These are phyloP conservation scores for Nothocercus nigrocapillus DNA, from an alignment of 2,113 vertebrate genomes.

Conservation along the genomic window DNA sequence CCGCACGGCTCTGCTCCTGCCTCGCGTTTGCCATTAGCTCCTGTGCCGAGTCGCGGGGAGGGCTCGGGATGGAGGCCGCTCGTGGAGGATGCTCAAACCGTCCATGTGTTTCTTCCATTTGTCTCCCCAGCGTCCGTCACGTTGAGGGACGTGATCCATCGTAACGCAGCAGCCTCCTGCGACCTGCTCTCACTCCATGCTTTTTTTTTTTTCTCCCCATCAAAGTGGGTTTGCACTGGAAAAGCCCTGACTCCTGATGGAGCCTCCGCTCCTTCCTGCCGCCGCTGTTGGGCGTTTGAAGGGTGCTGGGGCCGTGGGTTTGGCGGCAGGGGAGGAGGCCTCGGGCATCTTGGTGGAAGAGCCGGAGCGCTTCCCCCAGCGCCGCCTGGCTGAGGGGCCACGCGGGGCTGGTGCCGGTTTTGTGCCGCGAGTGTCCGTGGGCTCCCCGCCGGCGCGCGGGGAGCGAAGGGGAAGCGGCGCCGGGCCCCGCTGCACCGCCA, in stretches of 20 bases:
- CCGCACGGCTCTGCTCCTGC: not conserved
- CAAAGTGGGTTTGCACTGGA: accelerated
- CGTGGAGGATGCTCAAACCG: not conserved
- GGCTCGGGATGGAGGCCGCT: not conserved
- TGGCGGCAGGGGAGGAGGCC: too few relatives aligned
- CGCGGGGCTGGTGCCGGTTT: too few relatives aligned
- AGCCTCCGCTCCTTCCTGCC: too few relatives aligned
- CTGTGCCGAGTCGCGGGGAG: not conserved
- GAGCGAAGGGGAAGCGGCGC: too few relatives aligned
- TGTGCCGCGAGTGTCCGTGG: too few relatives aligned
- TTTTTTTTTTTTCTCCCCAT: not conserved
- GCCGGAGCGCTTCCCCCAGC: too few relatives aligned
- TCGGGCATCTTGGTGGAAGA: too few relatives aligned
- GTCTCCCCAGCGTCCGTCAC: not conserved
- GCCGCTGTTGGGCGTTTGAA: too few relatives aligned
- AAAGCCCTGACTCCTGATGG: not conserved
- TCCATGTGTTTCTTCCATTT: not conserved
- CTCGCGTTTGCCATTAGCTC: not conserved
- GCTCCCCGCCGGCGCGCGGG: too few relatives aligned
- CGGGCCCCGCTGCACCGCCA: too few relatives aligned
- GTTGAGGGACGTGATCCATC: not conserved
- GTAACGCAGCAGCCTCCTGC: accelerated
- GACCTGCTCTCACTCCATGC: accelerated
- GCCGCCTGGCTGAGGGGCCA: too few relatives aligned
- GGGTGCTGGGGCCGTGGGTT: too few relatives aligned